Conservation (phyloP, 2,113 vertebrate genomes). For the Thryonomys swinderianus region DNA sequence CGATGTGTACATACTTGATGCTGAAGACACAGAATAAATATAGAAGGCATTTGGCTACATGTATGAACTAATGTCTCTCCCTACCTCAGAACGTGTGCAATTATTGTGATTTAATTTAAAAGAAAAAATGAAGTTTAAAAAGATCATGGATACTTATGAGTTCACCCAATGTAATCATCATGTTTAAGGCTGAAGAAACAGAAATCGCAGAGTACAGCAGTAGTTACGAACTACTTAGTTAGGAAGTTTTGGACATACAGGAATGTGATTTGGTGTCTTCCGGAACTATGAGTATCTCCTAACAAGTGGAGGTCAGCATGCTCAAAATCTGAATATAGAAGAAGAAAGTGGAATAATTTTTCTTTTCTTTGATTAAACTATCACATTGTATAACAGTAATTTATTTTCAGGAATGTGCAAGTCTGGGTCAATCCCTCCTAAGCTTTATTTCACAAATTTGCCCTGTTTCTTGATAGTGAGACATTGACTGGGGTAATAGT, state of each 20-base stretch:
- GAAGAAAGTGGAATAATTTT: background rate
- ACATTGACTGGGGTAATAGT: conserved; percentile 21
- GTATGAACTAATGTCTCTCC: background rate
- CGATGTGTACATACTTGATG: background rate
- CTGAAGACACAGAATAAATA: background rate
- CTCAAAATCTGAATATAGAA: conserved; percentile 25
- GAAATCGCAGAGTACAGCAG: background rate
- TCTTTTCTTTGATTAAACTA: background rate
- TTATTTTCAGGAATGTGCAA: conserved; percentile 7
- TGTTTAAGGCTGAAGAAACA: background rate
- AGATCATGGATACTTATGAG: background rate
- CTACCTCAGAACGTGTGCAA: background rate
- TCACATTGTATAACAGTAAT: background rate
- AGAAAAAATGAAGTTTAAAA: background rate
- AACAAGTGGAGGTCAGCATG: background rate
- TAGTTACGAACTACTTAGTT: background rate
- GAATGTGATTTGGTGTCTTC: background rate
- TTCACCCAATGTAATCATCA: background rate
- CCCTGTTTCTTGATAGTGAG: conserved; percentile 65
- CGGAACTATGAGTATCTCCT: conserved; percentile 6
- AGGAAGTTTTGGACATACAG: background rate
- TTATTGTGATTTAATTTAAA: background rate
- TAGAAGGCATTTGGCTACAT: background rate
- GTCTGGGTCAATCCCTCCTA: background rate
- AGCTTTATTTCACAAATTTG: conserved; percentile 81